Evolutionary conservation across 2,797 vertebrate genomes (phyloP), one percentile per base, ranked within the genome.

Genomic region (Scolopax rusticola): DNA sequence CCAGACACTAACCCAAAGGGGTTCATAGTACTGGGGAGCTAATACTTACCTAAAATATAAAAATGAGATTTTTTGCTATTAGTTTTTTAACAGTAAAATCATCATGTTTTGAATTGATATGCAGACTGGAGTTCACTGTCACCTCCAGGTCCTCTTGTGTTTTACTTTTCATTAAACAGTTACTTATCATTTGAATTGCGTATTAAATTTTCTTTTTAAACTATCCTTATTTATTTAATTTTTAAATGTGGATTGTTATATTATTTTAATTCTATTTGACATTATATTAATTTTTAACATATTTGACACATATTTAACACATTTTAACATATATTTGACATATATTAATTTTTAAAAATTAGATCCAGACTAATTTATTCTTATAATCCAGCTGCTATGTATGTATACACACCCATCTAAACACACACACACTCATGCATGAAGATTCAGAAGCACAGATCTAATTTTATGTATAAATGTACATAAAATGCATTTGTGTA

Each of bases 171-270:
- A 38, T 61, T 36, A 65, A 38, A 30, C 5, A 17, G 11, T 61
- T 78, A 28, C 18, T 77, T 73, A 13, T 25, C 5, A 50, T 61
- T 76, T 1, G 0, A 61, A 40, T 4, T 36, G 1, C 51, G 2
- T 24, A 47, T 36, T 57, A 11, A 15, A 60, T 69, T 56, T 16
- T 41, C 11, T 13, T 69, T 82, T 79, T 6, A 28, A 24, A 8
- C 61, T 15, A 25, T 25, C 8, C 3, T 59, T n/a, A 41, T 65
- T 59, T n/a, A 38, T 65, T 74, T 64, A 1, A 3, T 36, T 19
- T 65, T 70, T 38, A 4, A 9, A 23, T 8, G 45, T 60, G 0
- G 0, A 28, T 36, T 59, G 8, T 1, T 47, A 4, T 11, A 12
- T 41, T 51, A 1, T 18, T 76, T 77, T 45, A 65, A 7, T 59